These are phyloP conservation scores for Drosophila parvula DNA, from an alignment of 1,140 invertebrate genomes.

Conservation along the genomic window DNA sequence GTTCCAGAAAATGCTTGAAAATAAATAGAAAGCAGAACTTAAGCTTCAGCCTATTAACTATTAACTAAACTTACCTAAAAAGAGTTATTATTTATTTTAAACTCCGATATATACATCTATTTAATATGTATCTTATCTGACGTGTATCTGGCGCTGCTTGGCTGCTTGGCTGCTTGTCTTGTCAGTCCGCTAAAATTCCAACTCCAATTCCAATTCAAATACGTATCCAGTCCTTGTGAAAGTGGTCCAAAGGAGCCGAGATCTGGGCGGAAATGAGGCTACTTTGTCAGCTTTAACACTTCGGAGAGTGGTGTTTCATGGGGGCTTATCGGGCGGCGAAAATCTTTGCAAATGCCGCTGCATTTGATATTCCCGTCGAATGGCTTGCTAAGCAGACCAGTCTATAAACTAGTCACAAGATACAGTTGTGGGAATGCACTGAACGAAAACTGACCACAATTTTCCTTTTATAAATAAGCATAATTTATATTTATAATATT, in stretches of 20 bases:
- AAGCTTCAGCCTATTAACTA: no score
- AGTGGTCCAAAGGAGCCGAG: slow-evolving; percentile 20
- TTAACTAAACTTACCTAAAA: no score
- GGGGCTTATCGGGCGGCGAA: slow-evolving; percentile 44
- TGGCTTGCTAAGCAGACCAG: slow-evolving; percentile 18
- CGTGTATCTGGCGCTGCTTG: slow-evolving; percentile 13
- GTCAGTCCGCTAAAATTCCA: slow-evolving; percentile 8
- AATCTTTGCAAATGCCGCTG: slow-evolving; percentile 49
- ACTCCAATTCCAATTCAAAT: slow-evolving; percentile 5
- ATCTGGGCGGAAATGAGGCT: slow-evolving; percentile 65
- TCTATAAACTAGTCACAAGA: slow-evolving; percentile 42
- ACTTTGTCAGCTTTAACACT: slow-evolving; percentile 77
- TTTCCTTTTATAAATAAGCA: background rate
- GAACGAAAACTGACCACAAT: background rate
- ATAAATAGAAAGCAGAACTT: no score
- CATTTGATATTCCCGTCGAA: slow-evolving; percentile 12
- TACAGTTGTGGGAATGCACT: slow-evolving; percentile 17
- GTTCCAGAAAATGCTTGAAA: no score
- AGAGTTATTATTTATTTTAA: no score
- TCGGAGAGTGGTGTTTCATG: slow-evolving; percentile 8
- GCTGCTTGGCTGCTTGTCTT: slow-evolving; percentile 14
- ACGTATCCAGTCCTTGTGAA: slow-evolving; percentile 17
- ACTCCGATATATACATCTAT: background rate
- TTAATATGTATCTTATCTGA: slow-evolving; percentile 4
- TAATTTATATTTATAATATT: background rate